phyloP scores from a whole-genome alignment of 2,797 vertebrate species.

The Bovichtus variegatus region DNA sequence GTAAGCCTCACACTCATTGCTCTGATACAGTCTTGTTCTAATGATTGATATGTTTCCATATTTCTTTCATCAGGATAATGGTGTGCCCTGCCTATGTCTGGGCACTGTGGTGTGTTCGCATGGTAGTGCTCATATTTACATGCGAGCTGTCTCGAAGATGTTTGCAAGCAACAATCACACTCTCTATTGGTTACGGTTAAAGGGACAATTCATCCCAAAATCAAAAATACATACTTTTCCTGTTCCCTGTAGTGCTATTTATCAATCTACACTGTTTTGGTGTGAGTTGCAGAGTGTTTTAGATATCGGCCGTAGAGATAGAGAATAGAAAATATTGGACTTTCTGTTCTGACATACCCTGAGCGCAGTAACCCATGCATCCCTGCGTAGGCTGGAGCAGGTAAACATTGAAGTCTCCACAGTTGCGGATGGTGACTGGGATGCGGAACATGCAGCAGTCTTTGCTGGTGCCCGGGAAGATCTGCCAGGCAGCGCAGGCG shows the following conservation, averaged over 20 bases:
- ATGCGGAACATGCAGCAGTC: slow-evolving; percentile 94
- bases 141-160: not conserved
- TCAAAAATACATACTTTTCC: no score
- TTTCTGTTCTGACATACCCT: slow-evolving; percentile 80
- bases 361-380: slow-evolving; percentile 94
- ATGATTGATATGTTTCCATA: no score
- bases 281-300: no score
- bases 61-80: not conserved
- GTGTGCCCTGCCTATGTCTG: not conserved
- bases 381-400: slow-evolving; percentile 93
- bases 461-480: slow-evolving; percentile 83
- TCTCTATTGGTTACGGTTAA: no score
- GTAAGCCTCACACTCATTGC: not conserved
- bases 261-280: no score
- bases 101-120: not conserved
- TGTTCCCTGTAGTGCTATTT: no score
- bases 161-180: not conserved
- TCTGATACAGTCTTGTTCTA: not conserved
- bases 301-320: no score
- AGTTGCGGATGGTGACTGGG: slow-evolving; percentile 91
- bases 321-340: no score
- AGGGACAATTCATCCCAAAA: no score
- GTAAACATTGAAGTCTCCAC: slow-evolving; percentile 92
- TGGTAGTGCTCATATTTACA: not conserved
- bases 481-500: slow-evolving; percentile 92